phyloP scores from a whole-genome alignment of 2,113 vertebrate species.

The Sphaerodactylus townsendi region DNA sequence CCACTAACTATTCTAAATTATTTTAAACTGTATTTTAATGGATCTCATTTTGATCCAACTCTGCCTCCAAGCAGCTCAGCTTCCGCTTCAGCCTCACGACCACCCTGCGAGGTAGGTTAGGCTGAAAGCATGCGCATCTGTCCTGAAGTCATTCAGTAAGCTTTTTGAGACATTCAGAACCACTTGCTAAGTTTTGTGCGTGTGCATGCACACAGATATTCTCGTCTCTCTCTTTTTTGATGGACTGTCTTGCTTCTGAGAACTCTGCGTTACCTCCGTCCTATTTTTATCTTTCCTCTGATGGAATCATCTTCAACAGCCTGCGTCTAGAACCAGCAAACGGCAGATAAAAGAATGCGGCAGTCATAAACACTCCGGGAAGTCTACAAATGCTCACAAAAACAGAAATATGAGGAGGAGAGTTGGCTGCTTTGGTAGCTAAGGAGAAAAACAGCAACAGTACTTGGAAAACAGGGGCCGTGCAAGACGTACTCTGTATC shows the following conservation, averaged over 20 bases:
- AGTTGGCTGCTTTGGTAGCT: not conserved
- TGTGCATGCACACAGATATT: too few relatives aligned
- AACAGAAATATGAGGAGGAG: not conserved
- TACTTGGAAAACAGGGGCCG: not conserved
- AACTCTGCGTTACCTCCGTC: too few relatives aligned
- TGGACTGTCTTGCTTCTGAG: not conserved
- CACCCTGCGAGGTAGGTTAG: too few relatives aligned
- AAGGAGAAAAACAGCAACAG: not conserved
- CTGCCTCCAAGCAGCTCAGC: too few relatives aligned
- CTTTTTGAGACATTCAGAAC: too few relatives aligned
- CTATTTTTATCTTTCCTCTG: not conserved
- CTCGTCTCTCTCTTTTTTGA: not conserved
- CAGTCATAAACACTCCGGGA: not conserved
- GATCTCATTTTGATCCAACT: too few relatives aligned
- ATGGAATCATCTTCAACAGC: not conserved
- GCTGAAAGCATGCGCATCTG: too few relatives aligned
- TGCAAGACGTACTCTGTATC: too few relatives aligned
- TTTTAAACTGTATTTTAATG: too few relatives aligned
- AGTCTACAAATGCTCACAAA: not conserved
- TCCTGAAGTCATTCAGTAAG: too few relatives aligned
- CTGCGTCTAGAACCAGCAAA: not conserved
- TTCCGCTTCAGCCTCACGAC: too few relatives aligned
- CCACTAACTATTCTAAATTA: not conserved
- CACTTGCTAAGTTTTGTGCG: too few relatives aligned
- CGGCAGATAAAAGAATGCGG: not conserved